phyloP scores from a whole-genome alignment of 1,140 invertebrate genomes.

The Lineus longissimus region DNA sequence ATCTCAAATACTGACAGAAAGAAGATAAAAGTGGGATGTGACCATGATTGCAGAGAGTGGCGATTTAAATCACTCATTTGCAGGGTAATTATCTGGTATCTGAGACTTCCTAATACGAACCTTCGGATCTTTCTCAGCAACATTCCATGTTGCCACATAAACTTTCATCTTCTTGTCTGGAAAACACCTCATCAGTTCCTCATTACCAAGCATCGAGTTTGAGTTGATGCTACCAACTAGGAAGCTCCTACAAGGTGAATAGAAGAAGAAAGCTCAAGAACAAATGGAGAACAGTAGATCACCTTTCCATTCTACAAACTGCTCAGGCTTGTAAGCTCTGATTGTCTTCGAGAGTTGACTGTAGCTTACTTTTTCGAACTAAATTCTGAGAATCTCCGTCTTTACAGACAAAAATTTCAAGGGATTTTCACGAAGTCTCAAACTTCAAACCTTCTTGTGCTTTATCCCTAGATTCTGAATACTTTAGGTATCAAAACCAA shows the following conservation, averaged over 20 bases:
- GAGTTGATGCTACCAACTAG: constrained; percentile 28
- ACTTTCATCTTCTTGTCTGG: constrained; percentile 78
- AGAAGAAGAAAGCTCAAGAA: background rate
- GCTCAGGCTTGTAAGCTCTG: background rate
- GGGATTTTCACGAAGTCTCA: too few species aligned
- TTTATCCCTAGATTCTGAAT: too few species aligned
- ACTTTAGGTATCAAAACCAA: too few species aligned
- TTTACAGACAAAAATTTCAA: too few species aligned
- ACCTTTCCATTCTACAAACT: background rate
- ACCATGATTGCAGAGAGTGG: too few species aligned
- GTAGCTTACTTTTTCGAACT: background rate
- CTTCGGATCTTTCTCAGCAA: constrained; percentile 70
- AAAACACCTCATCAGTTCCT: constrained; percentile 80
- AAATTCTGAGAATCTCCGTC: background rate
- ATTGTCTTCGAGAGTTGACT: background rate
- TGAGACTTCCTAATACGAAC: too few species aligned
- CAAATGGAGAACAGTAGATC: background rate
- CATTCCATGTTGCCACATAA: constrained; percentile 94
- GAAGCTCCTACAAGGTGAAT: constrained; percentile 28
- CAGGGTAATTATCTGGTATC: too few species aligned
- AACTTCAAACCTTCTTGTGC: too few species aligned
- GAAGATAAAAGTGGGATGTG: too few species aligned
- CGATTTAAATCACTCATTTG: too few species aligned
- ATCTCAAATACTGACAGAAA: too few species aligned
- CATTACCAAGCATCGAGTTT: constrained; percentile 65